A percentile compares a stretch with the other conserved stretches of the same genome.
Conservation (phyloP, 64 coral and sea anemone species). For the Exaiptasia diaphana region DNA sequence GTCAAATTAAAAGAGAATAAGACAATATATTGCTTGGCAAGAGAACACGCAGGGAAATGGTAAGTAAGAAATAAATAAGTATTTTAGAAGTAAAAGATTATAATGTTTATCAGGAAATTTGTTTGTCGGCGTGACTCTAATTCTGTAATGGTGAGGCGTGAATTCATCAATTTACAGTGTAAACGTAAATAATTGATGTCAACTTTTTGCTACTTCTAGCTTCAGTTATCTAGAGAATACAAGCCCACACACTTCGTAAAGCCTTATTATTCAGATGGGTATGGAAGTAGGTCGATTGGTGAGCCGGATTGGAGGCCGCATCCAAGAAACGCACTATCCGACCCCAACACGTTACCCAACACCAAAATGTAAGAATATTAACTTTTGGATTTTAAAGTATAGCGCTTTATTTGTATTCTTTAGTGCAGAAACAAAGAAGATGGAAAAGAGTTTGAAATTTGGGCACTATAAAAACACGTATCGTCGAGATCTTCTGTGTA, state of each 20-base stretch:
- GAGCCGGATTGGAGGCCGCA: constrained; percentile 93
- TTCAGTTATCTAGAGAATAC: neutral
- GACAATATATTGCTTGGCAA: no score
- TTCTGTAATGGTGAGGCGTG: no score
- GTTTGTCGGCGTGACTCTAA: no score
- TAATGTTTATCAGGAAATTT: no score
- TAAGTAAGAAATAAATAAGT: no score
- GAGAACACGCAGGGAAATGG: no score
- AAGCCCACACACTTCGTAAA: constrained; percentile 25
- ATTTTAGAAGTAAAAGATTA: no score
- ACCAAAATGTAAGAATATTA: constrained; percentile 40
- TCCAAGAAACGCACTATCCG: constrained; percentile 64
- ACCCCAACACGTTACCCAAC: constrained; percentile 33
- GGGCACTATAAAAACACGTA: neutral
- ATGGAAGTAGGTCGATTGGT: constrained; percentile 87
- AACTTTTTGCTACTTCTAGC: neutral
- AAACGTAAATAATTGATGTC: constrained; percentile 6
- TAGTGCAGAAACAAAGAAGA: neutral
- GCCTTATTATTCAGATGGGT: constrained; percentile 73
- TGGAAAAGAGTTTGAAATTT: neutral
- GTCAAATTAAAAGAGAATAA: no score
- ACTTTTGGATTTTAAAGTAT: neutral
- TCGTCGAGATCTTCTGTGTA: neutral
- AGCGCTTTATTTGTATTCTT: neutral
- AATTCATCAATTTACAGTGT: no score